These are phyloP conservation scores for Odontothrips loti DNA, from an alignment of 2,888 invertebrate genomes.

Conservation along the genomic window DNA sequence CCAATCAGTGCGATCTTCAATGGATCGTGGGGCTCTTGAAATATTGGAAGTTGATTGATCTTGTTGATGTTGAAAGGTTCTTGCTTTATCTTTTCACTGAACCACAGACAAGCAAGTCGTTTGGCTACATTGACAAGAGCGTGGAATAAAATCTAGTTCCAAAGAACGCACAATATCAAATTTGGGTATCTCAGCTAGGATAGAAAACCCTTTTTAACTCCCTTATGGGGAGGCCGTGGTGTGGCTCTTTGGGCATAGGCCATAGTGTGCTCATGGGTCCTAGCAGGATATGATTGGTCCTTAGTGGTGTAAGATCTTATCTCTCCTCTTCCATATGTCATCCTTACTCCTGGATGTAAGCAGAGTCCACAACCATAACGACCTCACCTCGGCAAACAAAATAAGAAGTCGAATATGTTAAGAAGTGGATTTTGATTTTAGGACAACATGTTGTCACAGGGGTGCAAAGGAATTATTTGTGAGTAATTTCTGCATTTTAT, in stretches of 20 bases:
- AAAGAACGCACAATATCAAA: background rate
- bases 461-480: no score
- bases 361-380: background rate
- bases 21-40: background rate
- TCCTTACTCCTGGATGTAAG: background rate
- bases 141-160: background rate
- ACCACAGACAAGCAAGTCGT: background rate
- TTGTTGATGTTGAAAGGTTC: background rate
- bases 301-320: background rate
- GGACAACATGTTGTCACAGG: no score
- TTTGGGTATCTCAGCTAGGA: background rate
- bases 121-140: background rate
- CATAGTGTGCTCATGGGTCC: background rate
- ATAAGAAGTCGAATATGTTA: no score
- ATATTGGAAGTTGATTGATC: background rate
- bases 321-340: background rate
- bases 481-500: no score
- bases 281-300: background rate
- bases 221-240: background rate
- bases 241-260: background rate
- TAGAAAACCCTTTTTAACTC: background rate
- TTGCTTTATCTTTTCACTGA: background rate
- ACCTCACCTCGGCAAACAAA: background rate
- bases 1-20: background rate
- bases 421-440: no score